Percentiles rank a stretch among this genome's conserved stretches.
phyloP scores from a whole-genome alignment of 1,140 invertebrate species.

The Zaprionus nigranus region DNA sequence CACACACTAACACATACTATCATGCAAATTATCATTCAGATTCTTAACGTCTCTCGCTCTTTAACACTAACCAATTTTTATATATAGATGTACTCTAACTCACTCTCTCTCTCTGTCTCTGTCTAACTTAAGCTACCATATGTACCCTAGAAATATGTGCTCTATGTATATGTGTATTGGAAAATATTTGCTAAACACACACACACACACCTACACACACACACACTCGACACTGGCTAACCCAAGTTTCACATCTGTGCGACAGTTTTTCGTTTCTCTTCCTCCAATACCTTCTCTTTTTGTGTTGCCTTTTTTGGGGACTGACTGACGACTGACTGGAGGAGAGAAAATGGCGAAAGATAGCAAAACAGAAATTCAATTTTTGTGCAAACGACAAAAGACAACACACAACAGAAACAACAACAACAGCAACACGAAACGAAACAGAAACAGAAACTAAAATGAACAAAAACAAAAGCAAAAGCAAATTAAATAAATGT shows the following conservation, averaged over 20 bases:
- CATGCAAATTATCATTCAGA: slow-evolving; percentile 65
- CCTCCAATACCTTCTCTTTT: neutral
- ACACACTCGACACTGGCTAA: slow-evolving; percentile 16
- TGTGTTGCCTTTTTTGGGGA: slow-evolving; percentile 26
- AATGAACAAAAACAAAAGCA: slow-evolving; percentile 43
- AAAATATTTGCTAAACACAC: slow-evolving; percentile 56
- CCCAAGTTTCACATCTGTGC: slow-evolving; percentile 33
- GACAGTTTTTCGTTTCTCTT: slow-evolving; percentile 37
- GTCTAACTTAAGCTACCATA: slow-evolving; percentile 77
- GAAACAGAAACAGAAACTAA: slow-evolving; percentile 21
- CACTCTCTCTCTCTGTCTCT: slow-evolving; percentile 52
- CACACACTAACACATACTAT: slow-evolving; percentile 33
- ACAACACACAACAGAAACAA: slow-evolving; percentile 36
- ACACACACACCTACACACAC: slow-evolving; percentile 32
- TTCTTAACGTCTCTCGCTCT: slow-evolving; percentile 70
- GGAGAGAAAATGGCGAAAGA: slow-evolving; percentile 46
- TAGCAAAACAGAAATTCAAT: slow-evolving; percentile 73
- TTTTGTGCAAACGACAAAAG: slow-evolving; percentile 60
- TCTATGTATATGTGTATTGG: slow-evolving; percentile 67
- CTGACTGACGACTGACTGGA: slow-evolving; percentile 31
- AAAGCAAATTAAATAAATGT: slow-evolving; percentile 82
- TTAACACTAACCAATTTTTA: slow-evolving; percentile 59
- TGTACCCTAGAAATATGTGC: slow-evolving; percentile 62
- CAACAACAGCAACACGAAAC: slow-evolving; percentile 11
- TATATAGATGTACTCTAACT: slow-evolving; percentile 69